Evolutionary conservation across 2,888 invertebrate genomes (phyloP), one percentile per base, ranked within the genome.

Genomic region (Oxyscelio sp.): DNA sequence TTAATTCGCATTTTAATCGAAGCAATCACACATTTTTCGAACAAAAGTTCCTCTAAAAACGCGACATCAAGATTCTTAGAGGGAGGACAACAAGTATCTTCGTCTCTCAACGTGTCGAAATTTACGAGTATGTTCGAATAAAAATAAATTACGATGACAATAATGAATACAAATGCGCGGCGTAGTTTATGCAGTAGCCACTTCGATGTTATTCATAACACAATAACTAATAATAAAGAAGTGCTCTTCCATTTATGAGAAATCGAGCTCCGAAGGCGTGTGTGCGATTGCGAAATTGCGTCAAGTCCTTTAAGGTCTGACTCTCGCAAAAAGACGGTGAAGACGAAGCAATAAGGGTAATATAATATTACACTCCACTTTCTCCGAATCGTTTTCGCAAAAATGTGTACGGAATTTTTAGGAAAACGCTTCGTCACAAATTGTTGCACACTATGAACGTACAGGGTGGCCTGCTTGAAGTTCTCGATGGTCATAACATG

Each of bases 291-390:
- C 8, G 61, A 50, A 78, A 61, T 78, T 48, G 45, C 11, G 77
- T 78, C 77, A 78, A 68, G 77, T 78, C 13, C 43, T 43, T 59
- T 61, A 52, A 78, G 52, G 77, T 77, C 68, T 61, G 38, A 38
- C 68, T 77, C 66, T 68, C 34, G 59, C 15, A 77, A 43, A 59
- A 77, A 68, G 31, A 4, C 52, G 38, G 34, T 15, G 50, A 66
- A 75, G 58, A 77, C 75, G 56, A 59, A 40, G 77, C 54, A 61
- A 78, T 61, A 78, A 54, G 61, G 61, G 68, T 78, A 27, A 78
- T 68, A 68, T 68, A 50, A 78, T 68, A 77, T 77, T 77, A 17
- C 43, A 61, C 58, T 52, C 68, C 68, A 68, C 52, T 61, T 61
- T 78, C 17, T 40, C 8, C n/a, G 34, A 54, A 78, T 77, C 68